Evolutionary conservation across 2,113 vertebrate genomes (phyloP).

Genomic region (Steatornis caripensis): DNA sequence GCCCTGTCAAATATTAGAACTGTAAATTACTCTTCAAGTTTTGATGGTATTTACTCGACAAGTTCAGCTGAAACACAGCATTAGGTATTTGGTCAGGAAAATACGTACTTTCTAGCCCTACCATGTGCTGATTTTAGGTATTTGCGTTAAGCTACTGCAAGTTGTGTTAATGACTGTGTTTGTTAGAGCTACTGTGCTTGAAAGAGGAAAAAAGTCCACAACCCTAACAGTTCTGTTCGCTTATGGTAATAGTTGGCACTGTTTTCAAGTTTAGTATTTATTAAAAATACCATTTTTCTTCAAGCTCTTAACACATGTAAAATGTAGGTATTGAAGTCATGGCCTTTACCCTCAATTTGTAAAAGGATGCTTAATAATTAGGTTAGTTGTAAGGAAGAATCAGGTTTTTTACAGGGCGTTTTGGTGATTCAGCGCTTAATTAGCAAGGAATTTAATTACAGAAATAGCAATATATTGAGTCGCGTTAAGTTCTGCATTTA

Average conservation of each 20-base stretch:
- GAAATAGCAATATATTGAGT: neutral
- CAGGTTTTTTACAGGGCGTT: neutral
- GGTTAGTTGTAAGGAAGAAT: neutral
- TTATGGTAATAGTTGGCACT: neutral
- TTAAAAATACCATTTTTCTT: neutral
- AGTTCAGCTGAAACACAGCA: neutral
- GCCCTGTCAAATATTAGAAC: neutral
- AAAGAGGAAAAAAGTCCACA: neutral
- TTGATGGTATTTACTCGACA: neutral
- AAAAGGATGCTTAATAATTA: neutral
- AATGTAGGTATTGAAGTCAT: neutral
- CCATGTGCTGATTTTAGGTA: neutral
- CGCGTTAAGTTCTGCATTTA: neutral
- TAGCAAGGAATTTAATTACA: neutral
- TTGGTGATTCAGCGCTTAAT: neutral
- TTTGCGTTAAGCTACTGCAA: neutral
- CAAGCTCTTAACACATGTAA: neutral
- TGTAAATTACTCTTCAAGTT: neutral
- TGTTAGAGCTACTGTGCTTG: neutral
- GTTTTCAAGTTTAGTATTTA: neutral
- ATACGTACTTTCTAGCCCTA: neutral
- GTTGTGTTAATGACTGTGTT: neutral
- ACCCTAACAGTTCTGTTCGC: neutral
- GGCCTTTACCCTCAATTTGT: neutral
- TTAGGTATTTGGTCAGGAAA: neutral